Conservation (phyloP, 2,797 vertebrate genomes). For the Sphenopsis melanotis region DNA sequence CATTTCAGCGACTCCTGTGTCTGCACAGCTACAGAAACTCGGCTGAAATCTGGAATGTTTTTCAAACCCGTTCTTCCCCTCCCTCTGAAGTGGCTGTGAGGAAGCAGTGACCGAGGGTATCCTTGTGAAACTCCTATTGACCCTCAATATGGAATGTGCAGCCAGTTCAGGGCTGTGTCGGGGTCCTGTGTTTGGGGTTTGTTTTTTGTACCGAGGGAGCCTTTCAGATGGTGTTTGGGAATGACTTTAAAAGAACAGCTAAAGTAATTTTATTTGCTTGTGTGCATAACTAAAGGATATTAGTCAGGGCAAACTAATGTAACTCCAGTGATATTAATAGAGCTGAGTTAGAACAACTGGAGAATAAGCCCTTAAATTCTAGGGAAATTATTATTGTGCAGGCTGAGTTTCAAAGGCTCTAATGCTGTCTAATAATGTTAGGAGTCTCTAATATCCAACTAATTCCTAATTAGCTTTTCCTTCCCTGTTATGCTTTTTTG, state of each 20-base stretch:
- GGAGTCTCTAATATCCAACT: background rate
- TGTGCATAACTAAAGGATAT: background rate
- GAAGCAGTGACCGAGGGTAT: background rate
- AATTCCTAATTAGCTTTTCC: background rate
- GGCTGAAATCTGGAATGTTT: constrained; percentile 24
- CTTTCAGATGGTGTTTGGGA: background rate
- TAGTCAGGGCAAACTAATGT: constrained; percentile 9
- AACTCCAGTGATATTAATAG: background rate
- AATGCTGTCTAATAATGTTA: background rate
- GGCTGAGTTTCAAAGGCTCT: background rate
- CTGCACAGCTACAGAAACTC: constrained; percentile 10
- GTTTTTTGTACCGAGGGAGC: background rate
- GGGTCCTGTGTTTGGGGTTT: background rate
- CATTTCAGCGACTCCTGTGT: background rate
- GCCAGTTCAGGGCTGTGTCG: background rate
- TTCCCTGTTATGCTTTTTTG: background rate
- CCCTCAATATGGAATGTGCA: background rate
- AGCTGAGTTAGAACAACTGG: background rate
- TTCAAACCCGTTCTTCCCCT: background rate
- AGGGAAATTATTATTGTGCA: background rate
- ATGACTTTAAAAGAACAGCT: background rate
- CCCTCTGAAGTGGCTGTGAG: background rate
- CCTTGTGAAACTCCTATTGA: background rate
- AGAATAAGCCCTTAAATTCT: background rate
- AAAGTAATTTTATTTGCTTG: constrained; percentile 1